Conservation (phyloP, 2,797 vertebrate species). For the Stomatorhinus walkeri region DNA sequence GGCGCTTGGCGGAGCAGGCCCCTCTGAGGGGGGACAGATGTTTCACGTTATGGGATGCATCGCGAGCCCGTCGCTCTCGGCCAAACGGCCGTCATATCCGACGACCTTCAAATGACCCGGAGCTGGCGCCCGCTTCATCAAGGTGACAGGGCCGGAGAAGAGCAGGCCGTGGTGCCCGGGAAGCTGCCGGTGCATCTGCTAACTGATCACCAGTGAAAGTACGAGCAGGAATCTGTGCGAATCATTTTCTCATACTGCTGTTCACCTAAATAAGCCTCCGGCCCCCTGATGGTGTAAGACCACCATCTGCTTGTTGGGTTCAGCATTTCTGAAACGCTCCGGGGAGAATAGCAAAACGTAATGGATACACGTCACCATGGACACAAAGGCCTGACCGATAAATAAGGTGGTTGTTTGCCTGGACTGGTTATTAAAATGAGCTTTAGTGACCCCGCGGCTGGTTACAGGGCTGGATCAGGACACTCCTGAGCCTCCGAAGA, state of each 20-base stretch:
- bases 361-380: not conserved
- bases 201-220: conserved; percentile 62
- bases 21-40: conserved; percentile 81
- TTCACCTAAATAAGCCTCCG: conserved; percentile 53
- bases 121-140: conserved; percentile 60
- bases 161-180: conserved; percentile 54
- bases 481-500: not conserved
- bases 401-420: not conserved
- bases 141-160: conserved; percentile 41
- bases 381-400: not conserved
- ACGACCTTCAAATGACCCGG: conserved; percentile 72
- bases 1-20: conserved; percentile 58
- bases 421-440: not conserved
- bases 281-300: not conserved
- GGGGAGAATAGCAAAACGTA: not conserved
- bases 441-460: not conserved
- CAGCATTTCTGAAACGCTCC: not conserved
- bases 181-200: conserved; percentile 64
- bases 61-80: conserved; percentile 68
- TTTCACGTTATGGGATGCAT: conserved; percentile 77
- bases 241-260: conserved; percentile 43
- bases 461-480: not conserved
- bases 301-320: not conserved
- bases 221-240: conserved; percentile 60
- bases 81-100: conserved; percentile 75